phyloP scores from a whole-genome alignment of 2,797 vertebrate genomes.

The Urocyon cinereoargenteus region DNA sequence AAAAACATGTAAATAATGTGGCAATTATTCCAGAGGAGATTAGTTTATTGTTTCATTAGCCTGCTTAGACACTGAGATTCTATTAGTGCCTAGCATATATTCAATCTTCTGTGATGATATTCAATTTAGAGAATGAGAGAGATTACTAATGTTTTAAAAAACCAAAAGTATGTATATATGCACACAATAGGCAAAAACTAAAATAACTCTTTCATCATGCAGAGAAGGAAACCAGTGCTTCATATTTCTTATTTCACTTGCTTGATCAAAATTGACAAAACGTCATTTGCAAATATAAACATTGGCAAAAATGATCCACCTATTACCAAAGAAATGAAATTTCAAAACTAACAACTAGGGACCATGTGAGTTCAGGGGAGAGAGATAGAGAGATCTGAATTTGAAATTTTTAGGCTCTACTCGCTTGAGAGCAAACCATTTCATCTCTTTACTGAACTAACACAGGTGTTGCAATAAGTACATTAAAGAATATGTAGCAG shows the following conservation, averaged over 20 bases:
- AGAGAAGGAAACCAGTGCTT: background rate
- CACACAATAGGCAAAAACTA: background rate
- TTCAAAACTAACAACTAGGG: background rate
- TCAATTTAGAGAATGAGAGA: background rate
- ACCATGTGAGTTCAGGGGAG: background rate
- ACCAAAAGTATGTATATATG: background rate
- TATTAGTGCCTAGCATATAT: background rate
- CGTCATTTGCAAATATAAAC: background rate
- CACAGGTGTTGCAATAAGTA: background rate
- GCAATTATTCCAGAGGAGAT: background rate
- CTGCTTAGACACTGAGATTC: background rate
- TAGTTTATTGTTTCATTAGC: conserved; percentile 9
- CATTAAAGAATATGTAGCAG: background rate
- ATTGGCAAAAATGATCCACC: background rate
- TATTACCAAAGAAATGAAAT: background rate
- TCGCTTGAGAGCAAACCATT: background rate
- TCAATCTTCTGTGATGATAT: background rate
- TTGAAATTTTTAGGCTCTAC: background rate
- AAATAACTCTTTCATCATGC: background rate
- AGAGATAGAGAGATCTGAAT: background rate
- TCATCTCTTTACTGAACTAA: background rate
- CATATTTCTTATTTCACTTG: background rate
- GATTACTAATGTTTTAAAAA: background rate
- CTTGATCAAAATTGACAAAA: background rate
- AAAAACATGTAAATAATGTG: background rate